Percentiles rank a stretch among this genome's conserved stretches.
Evolutionary conservation across 2,888 invertebrate genomes (phyloP).

Genomic region (Palloptera scutellata): DNA sequence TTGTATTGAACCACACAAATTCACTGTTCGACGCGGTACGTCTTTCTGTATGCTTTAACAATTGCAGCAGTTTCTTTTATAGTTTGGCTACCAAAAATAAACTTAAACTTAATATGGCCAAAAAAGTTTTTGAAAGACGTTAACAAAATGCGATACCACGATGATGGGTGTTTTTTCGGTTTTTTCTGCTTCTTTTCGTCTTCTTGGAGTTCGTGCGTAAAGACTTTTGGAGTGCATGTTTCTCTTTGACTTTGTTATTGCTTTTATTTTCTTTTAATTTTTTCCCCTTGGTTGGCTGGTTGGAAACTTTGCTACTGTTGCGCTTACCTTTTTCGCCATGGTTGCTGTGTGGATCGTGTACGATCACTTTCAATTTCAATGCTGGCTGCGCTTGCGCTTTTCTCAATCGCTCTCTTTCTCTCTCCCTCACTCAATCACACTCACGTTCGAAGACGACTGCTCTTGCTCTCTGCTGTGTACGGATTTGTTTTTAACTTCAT

Average conservation of each 20-base stretch:
- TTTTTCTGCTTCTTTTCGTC: slow-evolving; percentile 12
- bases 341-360: slow-evolving; percentile 45
- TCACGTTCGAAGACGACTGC: slow-evolving; percentile 26
- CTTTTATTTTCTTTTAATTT: slow-evolving; percentile 24
- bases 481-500: slow-evolving; percentile 48
- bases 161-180: neutral
- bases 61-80: slow-evolving; percentile 62
- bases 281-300: slow-evolving; percentile 24
- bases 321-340: slow-evolving; percentile 36
- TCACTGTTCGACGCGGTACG: slow-evolving; percentile 58
- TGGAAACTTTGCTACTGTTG: slow-evolving; percentile 24
- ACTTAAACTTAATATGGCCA: slow-evolving; percentile 10
- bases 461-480: slow-evolving; percentile 17
- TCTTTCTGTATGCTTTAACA: slow-evolving; percentile 62
- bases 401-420: slow-evolving; percentile 19
- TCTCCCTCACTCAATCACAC: slow-evolving; percentile 34
- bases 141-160: slow-evolving; percentile 6
- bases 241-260: slow-evolving; percentile 27
- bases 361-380: slow-evolving; percentile 60
- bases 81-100: slow-evolving; percentile 49
- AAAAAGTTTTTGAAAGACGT: slow-evolving; percentile 2
- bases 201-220: slow-evolving; percentile 7
- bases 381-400: slow-evolving; percentile 19
- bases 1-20: slow-evolving; percentile 21
- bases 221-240: too few relatives aligned